Conservation (phyloP, 2,113 vertebrate species). For the Ascaphus truei region DNA sequence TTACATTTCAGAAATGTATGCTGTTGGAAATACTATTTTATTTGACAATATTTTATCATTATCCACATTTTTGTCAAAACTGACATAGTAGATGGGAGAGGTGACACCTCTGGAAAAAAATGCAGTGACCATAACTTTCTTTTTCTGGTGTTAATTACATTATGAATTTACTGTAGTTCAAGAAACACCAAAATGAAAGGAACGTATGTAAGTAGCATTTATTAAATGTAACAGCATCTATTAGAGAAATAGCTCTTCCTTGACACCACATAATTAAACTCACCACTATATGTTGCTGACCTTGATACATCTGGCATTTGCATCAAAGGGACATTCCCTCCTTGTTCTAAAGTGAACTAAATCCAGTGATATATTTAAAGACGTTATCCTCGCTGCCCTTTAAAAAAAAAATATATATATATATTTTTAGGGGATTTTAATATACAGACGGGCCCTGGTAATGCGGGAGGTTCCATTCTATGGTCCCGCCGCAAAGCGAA, state of each 20-base stretch:
- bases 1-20: background rate
- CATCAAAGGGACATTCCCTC: too few species aligned
- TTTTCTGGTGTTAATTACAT: conserved; percentile 7
- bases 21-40: conserved; percentile 4
- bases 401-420: too few species aligned
- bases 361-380: too few species aligned
- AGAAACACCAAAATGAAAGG: conserved; percentile 8
- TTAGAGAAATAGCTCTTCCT: background rate
- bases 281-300: conserved; percentile 1
- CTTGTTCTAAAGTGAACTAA: too few species aligned
- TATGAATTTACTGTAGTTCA: conserved; percentile 19
- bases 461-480: too few species aligned
- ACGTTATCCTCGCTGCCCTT: too few species aligned
- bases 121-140: background rate
- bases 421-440: too few species aligned
- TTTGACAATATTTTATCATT: conserved; percentile 28
- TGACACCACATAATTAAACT: background rate
- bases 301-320: background rate
- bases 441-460: too few species aligned
- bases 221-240: conserved; percentile 12
- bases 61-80: conserved; percentile 34
- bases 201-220: background rate
- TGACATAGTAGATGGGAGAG: conserved; percentile 29
- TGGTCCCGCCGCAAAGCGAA: too few species aligned
- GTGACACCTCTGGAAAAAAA: conserved; percentile 6